Evolutionary conservation across 2,113 vertebrate species (phyloP), one percentile per base, ranked within the genome.

Genomic region (Calyptommatus sinebrachiatus): DNA sequence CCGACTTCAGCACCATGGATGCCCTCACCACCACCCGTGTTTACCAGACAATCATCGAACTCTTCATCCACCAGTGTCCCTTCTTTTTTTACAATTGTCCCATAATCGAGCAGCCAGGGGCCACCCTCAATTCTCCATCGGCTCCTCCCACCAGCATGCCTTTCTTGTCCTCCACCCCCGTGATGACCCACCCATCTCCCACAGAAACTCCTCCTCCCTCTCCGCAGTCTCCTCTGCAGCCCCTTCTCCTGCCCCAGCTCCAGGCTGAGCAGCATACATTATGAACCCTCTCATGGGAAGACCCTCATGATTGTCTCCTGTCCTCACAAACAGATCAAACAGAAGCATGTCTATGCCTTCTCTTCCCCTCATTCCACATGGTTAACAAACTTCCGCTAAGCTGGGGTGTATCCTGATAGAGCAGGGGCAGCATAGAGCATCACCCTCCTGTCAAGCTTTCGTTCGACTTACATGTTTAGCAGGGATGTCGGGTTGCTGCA

Each of bases 41-140:
- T 90, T 97, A 98, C 91, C 97, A 98, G 97, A 98, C 97, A 94
- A 97, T 98, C 97, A 98, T 98, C 48, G 97, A 99, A 94, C 96
- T 96, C 93, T 98, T 99, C 96, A 98, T 99, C 92, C 96, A 97
- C 76, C 97, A 99, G 93, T 97, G 97, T 82, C 88, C 94, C 8
- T 98, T 96, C 92, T 99, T 98, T 95, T 98, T 99, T 95, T 95
- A 97, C 95, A 95, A 96, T 87, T 95, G 96, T 79, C 96, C 95
- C 21, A 94, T 96, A 79, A 85, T 91, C 0, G 97, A 98, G 77
- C 95, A 95, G 2, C 95, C 96, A 7, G 95, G 90, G 0, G 94
- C 95, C 73, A 83, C 81, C 0, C 93, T 94, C 14, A 84, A 84
- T 9, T 93, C 96, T 10, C 96, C 96, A 12, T 95, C 94, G 0